These are phyloP conservation scores for Sebastes fasciatus DNA, from an alignment of 2,113 vertebrate genomes.

Conservation along the genomic window DNA sequence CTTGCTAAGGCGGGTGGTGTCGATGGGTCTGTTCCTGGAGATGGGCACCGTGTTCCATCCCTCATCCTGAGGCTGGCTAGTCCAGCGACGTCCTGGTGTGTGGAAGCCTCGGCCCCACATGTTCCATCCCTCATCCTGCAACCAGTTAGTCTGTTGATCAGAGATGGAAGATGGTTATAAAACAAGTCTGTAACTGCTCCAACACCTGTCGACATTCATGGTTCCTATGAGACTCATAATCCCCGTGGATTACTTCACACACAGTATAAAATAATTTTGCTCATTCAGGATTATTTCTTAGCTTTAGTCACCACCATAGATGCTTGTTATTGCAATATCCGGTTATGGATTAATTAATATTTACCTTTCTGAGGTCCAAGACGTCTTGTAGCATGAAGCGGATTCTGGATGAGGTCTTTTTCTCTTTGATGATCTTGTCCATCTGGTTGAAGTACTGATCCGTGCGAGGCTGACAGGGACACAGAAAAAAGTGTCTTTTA, in stretches of 20 bases:
- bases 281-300: background rate
- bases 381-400: background rate
- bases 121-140: conserved; percentile 73
- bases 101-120: conserved; percentile 79
- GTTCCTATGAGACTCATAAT: background rate
- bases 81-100: conserved; percentile 71
- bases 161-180: background rate
- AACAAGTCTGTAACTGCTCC: background rate
- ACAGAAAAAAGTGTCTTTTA: conserved; percentile 1
- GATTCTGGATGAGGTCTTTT: conserved; percentile 6
- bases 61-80: conserved; percentile 89
- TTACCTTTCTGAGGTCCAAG: background rate
- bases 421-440: conserved; percentile 96
- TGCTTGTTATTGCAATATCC: background rate
- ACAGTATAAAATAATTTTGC: background rate
- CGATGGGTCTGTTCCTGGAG: too few relatives aligned
- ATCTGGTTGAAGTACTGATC: conserved; percentile 99
- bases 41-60: conserved; percentile 99
- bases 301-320: background rate
- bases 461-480: conserved; percentile 90
- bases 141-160: conserved; percentile 79
- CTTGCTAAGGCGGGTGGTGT: conserved; percentile 91
- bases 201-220: background rate
- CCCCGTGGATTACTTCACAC: background rate
- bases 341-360: background rate